Conservation (phyloP, 2,888 invertebrate species). For the Epinotia demarniana region DNA sequence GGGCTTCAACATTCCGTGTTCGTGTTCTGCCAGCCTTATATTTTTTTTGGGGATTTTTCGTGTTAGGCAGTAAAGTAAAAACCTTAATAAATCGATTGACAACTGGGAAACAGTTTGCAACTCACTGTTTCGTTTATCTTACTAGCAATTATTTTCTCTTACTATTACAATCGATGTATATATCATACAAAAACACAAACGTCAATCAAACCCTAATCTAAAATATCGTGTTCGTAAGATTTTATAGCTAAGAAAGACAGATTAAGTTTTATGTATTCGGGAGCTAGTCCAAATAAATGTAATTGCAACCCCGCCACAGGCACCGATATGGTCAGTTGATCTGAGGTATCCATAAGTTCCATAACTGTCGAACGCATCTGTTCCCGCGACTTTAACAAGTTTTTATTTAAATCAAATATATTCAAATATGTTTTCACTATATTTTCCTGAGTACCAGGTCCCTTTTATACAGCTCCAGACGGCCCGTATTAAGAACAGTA, state of each 20-base stretch:
- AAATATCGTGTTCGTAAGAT: no score
- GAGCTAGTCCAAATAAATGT: no score
- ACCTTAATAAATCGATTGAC: no score
- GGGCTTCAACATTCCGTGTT: neutral
- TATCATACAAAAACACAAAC: no score
- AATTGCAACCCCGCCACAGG: no score
- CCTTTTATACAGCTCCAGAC: slow-evolving; percentile 33
- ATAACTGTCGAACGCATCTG: neutral
- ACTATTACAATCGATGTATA: neutral
- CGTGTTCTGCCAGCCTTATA: neutral
- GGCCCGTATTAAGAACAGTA: slow-evolving; percentile 36
- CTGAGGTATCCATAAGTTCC: neutral
- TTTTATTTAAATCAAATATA: neutral
- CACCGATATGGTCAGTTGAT: neutral
- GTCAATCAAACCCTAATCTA: no score
- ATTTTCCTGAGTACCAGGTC: slow-evolving; percentile 2
- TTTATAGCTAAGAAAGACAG: no score
- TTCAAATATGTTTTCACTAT: no score
- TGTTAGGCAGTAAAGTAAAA: neutral
- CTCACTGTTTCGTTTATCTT: neutral
- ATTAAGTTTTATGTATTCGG: no score
- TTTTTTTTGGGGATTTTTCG: no score
- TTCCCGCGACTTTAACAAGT: neutral
- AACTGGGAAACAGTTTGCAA: neutral
- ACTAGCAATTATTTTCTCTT: neutral